Base-by-base conservation (phyloP, 2,888 invertebrate genomes). In the Lepidocyrtoides sp. region DNA sequence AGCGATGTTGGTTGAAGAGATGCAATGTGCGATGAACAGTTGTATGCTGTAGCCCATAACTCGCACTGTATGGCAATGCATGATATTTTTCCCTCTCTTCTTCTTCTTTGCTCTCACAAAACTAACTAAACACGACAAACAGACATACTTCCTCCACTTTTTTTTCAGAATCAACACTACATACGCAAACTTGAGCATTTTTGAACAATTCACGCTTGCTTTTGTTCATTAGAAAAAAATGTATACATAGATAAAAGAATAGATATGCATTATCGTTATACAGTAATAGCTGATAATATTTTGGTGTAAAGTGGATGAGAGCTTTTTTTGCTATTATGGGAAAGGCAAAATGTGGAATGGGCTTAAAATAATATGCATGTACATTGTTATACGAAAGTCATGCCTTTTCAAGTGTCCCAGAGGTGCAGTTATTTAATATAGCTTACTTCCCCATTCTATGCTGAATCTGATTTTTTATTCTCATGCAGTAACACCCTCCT, bases 1-100 rank as follows among this genome's bases (percentile, higher is more conserved):
- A 60, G 44, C 36, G 79, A 81, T 83, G 83, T 32, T 57, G 51
- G 77, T 26, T 77, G 36, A 60, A 83, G 77, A 81, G 75, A 75
- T 63, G 66, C 14, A 83, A 57, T 23, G 69, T 48, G 82, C 41
- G 20, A 69, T 63, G 83, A 51, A 32, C 69, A 84, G 51, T 51
- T 84, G 69, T 60, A 26, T 84, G 69, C 69, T 69, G 32, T 57
- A 81, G 10, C 36, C 26, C 7, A 75, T 0, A 79, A 79, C 36
- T 54, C 36, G 36, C 54, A 77, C 75, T 66, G 20, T 36, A 36
- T 36, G 36, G 48, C n/a, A n/a, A 10, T 20, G 26, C 23, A 60
- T 79, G 79, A 20, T 12, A 51, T 57, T 32, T 79, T 29, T 26
- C 54, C 29, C 32, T 32, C 32, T 32, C 10, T 60, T 60, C 60